phyloP scores from a whole-genome alignment of 2,113 vertebrate species.

The Sinocyclocheilus maitianheensis region DNA sequence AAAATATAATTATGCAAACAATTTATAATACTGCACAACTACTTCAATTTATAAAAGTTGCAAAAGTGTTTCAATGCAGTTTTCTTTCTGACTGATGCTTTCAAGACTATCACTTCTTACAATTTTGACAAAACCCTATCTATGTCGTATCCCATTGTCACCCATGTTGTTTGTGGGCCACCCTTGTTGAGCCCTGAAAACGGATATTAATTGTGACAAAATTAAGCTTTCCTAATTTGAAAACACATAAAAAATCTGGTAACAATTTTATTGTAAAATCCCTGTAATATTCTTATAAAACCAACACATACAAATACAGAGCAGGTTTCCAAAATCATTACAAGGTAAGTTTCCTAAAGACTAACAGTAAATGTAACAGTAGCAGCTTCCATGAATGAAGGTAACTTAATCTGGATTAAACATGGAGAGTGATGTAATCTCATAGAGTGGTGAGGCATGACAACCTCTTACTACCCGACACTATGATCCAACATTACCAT shows the following conservation, averaged over 20 bases:
- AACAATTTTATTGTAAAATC: neutral
- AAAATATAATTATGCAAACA: neutral
- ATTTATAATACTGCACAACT: neutral
- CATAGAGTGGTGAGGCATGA: slow-evolving; percentile 55
- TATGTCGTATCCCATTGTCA: neutral
- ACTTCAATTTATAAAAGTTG: too few relatives aligned
- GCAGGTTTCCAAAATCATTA: neutral
- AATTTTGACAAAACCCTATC: neutral
- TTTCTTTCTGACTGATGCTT: neutral
- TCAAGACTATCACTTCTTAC: too few relatives aligned
- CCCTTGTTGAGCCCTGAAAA: neutral
- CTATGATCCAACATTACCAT: slow-evolving; percentile 42
- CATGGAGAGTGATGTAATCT: slow-evolving; percentile 64
- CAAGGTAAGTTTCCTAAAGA: slow-evolving; percentile 46
- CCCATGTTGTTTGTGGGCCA: neutral
- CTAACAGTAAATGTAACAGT: slow-evolving; percentile 22
- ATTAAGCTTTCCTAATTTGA: neutral
- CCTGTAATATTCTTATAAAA: neutral
- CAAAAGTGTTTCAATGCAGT: neutral
- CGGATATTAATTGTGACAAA: neutral
- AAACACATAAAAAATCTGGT: neutral
- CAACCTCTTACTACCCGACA: slow-evolving; percentile 13
- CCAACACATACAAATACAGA: neutral
- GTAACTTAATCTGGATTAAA: slow-evolving; percentile 72
- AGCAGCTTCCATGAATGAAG: slow-evolving; percentile 50